phyloP scores from a whole-genome alignment of 2,888 invertebrate genomes.

The Drosophila anomalata region DNA sequence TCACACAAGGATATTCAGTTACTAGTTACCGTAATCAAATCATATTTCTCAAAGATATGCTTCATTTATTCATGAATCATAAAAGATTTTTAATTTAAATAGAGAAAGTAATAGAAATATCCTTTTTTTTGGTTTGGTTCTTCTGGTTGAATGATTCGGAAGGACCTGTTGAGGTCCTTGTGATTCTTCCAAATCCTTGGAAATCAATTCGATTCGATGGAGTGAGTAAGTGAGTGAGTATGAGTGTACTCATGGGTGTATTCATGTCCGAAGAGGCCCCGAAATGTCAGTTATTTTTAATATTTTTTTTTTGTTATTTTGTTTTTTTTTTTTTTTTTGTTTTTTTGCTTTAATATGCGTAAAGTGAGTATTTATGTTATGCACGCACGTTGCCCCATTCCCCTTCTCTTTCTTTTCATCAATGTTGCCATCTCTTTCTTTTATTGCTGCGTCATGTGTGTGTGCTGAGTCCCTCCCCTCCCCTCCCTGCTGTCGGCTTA shows the following conservation, averaged over 20 bases:
- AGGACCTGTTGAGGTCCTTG: neutral
- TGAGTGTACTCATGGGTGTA: conserved; percentile 24
- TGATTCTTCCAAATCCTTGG: neutral
- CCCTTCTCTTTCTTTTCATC: neutral
- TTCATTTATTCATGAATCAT: neutral
- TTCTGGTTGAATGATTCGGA: conserved; percentile 3
- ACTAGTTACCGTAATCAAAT: neutral
- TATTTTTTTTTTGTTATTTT: conserved; percentile 36
- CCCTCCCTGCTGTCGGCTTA: conserved; percentile 28
- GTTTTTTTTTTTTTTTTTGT: conserved; percentile 9
- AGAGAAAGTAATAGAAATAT: neutral
- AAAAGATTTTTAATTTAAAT: neutral
- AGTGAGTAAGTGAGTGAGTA: neutral
- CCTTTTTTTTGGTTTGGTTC: neutral
- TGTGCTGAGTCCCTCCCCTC: neutral
- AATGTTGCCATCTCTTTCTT: conserved; percentile 1
- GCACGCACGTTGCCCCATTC: conserved; percentile 17
- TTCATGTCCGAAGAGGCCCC: conserved; percentile 24
- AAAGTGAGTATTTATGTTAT: conserved; percentile 51
- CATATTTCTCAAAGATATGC: too few relatives aligned
- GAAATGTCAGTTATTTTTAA: conserved; percentile 49
- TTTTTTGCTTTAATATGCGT: conserved; percentile 25
- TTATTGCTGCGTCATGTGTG: conserved; percentile 35
- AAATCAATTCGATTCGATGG: conserved; percentile 1
- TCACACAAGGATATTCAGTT: neutral